A percentile compares a stretch with the other conserved stretches of the same genome.
Conservation (phyloP, 1,140 invertebrate species). For the Steinernema khuongi region DNA sequence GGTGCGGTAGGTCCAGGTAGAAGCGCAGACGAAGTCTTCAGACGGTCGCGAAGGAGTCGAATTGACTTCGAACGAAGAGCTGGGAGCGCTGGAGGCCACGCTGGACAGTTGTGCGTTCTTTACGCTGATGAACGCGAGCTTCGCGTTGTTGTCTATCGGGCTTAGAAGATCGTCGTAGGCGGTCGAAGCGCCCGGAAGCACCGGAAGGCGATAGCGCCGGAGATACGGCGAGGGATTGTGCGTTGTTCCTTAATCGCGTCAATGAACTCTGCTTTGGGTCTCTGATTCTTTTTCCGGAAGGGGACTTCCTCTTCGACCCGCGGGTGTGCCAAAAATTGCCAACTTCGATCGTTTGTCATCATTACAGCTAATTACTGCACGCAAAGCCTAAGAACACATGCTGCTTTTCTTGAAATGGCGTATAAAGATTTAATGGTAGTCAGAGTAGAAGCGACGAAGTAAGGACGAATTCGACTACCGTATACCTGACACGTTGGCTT, state of each 20-base stretch:
- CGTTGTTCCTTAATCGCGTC: background rate
- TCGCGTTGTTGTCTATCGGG: constrained; percentile 6
- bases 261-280: too few relatives aligned
- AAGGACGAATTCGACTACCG: background rate
- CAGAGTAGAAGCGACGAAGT: background rate
- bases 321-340: background rate
- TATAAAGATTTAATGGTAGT: background rate
- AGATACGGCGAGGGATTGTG: constrained; percentile 22
- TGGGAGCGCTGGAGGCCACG: background rate
- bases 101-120: constrained; percentile 1
- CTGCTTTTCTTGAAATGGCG: background rate
- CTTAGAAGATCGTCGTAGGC: constrained; percentile 1
- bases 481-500: constrained; percentile 4
- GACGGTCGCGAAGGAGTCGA: background rate
- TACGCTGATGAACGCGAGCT: background rate
- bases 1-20: background rate
- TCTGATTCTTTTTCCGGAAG: too few relatives aligned
- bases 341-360: background rate
- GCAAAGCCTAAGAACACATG: background rate
- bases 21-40: background rate
- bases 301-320: background rate
- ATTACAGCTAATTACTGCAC: background rate
- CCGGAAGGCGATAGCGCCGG: constrained; percentile 20
- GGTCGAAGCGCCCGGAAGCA: background rate
- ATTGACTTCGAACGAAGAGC: background rate